Conservation (phyloP, 2,797 vertebrate genomes). For the Bradypodion pumilum region DNA sequence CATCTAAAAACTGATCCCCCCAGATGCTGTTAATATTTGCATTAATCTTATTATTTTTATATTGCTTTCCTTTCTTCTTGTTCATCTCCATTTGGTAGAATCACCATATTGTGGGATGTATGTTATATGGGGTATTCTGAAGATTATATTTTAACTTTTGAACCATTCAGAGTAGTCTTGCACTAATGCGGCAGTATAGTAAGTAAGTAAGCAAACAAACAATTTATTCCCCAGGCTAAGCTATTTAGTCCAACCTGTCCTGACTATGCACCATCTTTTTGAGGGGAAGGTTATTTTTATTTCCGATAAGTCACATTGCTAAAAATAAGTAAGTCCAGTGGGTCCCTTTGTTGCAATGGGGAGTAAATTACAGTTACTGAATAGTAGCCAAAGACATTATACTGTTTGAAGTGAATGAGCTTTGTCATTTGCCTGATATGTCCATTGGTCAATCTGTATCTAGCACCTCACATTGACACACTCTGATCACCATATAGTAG, state of each 20-base stretch:
- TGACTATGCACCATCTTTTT: neutral
- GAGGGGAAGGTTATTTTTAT: neutral
- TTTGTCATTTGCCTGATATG: neutral
- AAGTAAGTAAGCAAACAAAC: no score
- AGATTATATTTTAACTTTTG: no score
- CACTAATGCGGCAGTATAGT: no score
- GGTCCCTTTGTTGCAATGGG: neutral
- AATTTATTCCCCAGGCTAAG: no score
- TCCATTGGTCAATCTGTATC: neutral
- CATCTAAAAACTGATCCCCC: no score
- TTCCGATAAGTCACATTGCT: neutral
- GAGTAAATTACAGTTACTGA: neutral
- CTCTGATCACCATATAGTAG: constrained; percentile 33
- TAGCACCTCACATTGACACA: neutral
- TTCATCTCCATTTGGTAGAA: no score
- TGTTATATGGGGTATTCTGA: no score
- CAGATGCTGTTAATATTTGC: no score
- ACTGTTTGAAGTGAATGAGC: neutral
- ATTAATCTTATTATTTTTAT: no score
- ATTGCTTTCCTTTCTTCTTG: no score
- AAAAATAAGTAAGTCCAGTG: neutral
- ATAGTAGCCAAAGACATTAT: neutral
- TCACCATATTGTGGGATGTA: no score
- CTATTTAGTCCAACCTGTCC: neutral
- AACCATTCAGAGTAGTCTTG: no score